Conservation (phyloP, 1,140 invertebrate species). For the Psix sp. region DNA sequence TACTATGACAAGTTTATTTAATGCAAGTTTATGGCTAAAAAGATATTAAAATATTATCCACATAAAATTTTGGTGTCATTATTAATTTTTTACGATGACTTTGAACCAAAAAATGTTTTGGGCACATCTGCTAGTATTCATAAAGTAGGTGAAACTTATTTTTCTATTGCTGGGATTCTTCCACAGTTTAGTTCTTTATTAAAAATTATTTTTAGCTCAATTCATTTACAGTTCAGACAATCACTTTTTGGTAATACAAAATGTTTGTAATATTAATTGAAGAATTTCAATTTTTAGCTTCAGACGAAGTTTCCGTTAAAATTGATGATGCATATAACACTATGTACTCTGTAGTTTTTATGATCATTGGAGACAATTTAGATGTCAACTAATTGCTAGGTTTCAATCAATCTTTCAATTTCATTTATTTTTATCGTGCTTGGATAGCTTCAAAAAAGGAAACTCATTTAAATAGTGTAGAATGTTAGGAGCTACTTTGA, state of each 20-base stretch:
- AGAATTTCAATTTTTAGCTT: conserved; percentile 24
- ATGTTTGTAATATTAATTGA: conserved; percentile 39
- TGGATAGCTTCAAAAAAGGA: too few species aligned
- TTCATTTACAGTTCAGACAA: conserved; percentile 30
- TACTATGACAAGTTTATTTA: conserved; percentile 39
- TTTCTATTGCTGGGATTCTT: conserved; percentile 32
- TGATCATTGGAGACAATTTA: too few species aligned
- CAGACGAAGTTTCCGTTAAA: conserved; percentile 8
- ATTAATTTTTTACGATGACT: conserved; percentile 51
- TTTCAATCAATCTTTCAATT: too few species aligned
- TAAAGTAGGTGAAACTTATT: conserved; percentile 51
- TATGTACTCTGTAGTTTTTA: too few species aligned
- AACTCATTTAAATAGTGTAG: too few species aligned
- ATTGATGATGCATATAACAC: too few species aligned
- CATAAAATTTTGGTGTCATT: conserved; percentile 39
- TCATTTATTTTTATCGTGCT: too few species aligned
- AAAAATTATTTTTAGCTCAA: conserved; percentile 49
- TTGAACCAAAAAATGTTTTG: conserved; percentile 39
- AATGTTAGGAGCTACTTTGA: too few species aligned
- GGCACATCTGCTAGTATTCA: conserved; percentile 31
- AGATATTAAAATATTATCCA: conserved; percentile 15
- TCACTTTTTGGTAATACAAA: conserved; percentile 35
- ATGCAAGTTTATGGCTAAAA: conserved; percentile 23
- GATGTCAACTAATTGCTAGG: too few species aligned
- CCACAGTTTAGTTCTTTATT: conserved; percentile 30